phyloP scores from a whole-genome alignment of 2,113 vertebrate species.

The Malurus cyaneus region DNA sequence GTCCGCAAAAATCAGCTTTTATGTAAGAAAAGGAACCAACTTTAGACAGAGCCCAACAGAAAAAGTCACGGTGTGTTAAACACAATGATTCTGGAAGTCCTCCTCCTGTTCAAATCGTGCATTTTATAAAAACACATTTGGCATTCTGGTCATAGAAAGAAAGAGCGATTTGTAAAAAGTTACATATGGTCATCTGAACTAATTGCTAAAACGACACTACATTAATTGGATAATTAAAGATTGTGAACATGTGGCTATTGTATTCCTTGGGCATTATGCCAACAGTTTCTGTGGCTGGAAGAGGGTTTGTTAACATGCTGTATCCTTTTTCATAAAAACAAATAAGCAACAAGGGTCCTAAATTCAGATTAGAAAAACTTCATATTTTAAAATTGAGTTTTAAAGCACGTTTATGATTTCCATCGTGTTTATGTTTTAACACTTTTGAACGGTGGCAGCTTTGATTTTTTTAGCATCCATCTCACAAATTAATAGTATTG shows the following conservation, averaged over 20 bases:
- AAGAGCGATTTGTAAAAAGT: slow-evolving; percentile 63
- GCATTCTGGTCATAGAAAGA: slow-evolving; percentile 56
- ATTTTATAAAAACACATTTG: slow-evolving; percentile 30
- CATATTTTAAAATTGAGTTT: slow-evolving; percentile 68
- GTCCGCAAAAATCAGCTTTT: not conserved
- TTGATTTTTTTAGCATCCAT: slow-evolving; percentile 38
- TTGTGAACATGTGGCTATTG: slow-evolving; percentile 74
- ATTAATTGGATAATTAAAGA: slow-evolving; percentile 85
- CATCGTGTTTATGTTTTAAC: slow-evolving; percentile 63
- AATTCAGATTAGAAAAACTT: slow-evolving; percentile 58
- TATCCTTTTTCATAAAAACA: slow-evolving; percentile 53
- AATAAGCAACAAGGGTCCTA: slow-evolving; percentile 53
- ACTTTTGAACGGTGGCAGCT: slow-evolving; percentile 26
- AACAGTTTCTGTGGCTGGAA: slow-evolving; percentile 57
- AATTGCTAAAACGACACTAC: slow-evolving; percentile 75
- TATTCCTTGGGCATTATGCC: slow-evolving; percentile 78
- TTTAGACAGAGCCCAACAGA: not conserved
- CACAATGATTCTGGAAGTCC: not conserved
- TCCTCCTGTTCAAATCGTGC: not conserved
- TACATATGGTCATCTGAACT: slow-evolving; percentile 78
- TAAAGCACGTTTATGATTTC: slow-evolving; percentile 57
- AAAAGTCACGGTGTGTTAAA: not conserved
- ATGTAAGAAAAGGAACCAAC: not conserved
- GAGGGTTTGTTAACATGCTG: slow-evolving; percentile 49
- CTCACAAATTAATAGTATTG: slow-evolving; percentile 56